Evolutionary conservation across 2,797 vertebrate genomes (phyloP), one percentile per base, ranked within the genome.

Genomic region (Menidia menidia): DNA sequence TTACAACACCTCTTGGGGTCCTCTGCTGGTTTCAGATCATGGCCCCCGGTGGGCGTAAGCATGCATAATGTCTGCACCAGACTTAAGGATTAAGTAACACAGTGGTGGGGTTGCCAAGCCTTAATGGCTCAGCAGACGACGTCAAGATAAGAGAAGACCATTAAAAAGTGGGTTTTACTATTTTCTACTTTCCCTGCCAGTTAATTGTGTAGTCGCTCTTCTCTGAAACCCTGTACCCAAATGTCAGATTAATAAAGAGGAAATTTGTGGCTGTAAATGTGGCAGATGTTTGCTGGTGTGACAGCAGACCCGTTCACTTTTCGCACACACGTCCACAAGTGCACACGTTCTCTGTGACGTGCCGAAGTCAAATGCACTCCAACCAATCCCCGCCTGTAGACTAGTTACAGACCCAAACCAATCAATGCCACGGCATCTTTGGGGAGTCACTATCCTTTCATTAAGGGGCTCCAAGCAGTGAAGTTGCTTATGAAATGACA

Each of bases 1-100:
- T 88, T 87, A 82, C 81, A 88, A 64, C 89, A 83, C 84, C 81
- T 80, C 87, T 76, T 50, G 65, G 75, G 77, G 71, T 73, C 80
- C 61, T 16, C 31, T 42, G 69, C 63, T 45, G 75, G 80, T 80
- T 72, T 89, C 74, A 61, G 61, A 77, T 87, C 74, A 62, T 74
- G 78, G 80, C 54, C 77, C 62, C 55, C 41, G 50, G 71, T 67
- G 82, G 63, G 47, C 1, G n/a, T 19, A 64, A 81, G 68, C 55
- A 19, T 54, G 63, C 69, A 77, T 76, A 62, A 71, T 19, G 64
- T 82, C 77, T 82, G 73, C 66, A 68, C 53, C 68, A 83, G 79
- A 75, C 64, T 10, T 52, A 2, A 11, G 72, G 77, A 75, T 87
- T 81, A 70, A 75, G 62, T 84, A 75, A 81, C 76, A 44, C 60